A percentile compares a stretch with the other conserved stretches of the same genome.
Conservation (phyloP, 92 coral and sea anemone species). For the Heteractis magnifica region DNA sequence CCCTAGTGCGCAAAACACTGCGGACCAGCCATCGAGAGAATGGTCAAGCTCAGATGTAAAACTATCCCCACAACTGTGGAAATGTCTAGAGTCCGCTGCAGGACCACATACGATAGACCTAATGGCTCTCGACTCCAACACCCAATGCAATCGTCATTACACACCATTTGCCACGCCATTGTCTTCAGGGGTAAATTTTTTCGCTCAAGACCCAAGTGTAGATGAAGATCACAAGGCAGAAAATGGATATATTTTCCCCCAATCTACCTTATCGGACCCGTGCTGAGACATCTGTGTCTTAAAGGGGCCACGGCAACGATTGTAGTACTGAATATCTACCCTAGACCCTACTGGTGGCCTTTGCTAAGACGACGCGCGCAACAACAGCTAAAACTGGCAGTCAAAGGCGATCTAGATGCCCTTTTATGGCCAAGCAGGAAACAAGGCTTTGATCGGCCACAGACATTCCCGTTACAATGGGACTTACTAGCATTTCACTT, state of each 20-base stretch:
- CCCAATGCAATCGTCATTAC: constrained; percentile 39
- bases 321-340: constrained; percentile 20
- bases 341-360: constrained; percentile 42
- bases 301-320: constrained; percentile 8
- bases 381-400: background rate
- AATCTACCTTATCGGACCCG: constrained; percentile 34
- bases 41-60: constrained; percentile 30
- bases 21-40: constrained; percentile 49
- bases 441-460: constrained; percentile 5
- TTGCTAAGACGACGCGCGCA: background rate
- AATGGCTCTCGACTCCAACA: constrained; percentile 56
- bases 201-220: constrained; percentile 3
- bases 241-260: constrained; percentile 48
- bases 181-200: constrained; percentile 43
- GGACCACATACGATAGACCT: constrained; percentile 41
- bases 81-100: constrained; percentile 24
- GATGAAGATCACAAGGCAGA: background rate
- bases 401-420: constrained; percentile 10
- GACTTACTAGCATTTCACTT: constrained; percentile 20
- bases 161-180: constrained; percentile 45
- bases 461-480: constrained; percentile 20
- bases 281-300: background rate
- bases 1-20: constrained; percentile 37
- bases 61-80: constrained; percentile 32
- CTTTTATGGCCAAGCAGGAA: constrained; percentile 22